Conservation (phyloP, 2,113 vertebrate genomes). For the Python bivittatus region DNA sequence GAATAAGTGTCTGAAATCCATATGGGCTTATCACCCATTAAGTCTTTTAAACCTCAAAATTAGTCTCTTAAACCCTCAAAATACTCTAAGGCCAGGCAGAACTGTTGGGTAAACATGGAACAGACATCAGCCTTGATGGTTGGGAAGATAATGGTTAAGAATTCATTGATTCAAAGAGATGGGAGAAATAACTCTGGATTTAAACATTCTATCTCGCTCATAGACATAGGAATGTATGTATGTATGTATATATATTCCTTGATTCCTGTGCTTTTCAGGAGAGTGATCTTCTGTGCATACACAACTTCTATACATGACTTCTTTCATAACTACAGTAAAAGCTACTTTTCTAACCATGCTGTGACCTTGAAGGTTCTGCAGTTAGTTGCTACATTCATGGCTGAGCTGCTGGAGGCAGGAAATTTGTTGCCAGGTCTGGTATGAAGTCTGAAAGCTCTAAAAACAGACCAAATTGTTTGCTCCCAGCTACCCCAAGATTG, state of each 20-base stretch:
- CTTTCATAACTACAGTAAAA: neutral
- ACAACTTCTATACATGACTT: no score
- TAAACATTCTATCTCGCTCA: neutral
- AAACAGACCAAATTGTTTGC: neutral
- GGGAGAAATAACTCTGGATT: neutral
- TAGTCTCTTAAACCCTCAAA: neutral
- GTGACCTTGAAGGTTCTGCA: neutral
- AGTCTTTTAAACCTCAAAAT: neutral
- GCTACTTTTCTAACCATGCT: neutral
- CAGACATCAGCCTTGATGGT: neutral
- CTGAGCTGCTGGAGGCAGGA: neutral
- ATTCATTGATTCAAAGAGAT: neutral
- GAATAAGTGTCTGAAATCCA: neutral
- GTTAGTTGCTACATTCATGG: neutral
- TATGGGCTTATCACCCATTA: neutral
- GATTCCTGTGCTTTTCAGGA: neutral
- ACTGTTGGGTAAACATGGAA: neutral
- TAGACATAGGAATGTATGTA: neutral
- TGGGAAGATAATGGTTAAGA: neutral
- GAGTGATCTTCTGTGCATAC: neutral
- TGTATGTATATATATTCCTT: neutral
- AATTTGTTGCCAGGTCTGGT: neutral
- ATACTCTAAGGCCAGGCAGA: neutral
- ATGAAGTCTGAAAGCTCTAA: neutral
- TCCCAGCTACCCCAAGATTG: neutral